These are phyloP conservation scores for Dynastes hyllus DNA, from an alignment of 2,888 invertebrate genomes.

Conservation along the genomic window DNA sequence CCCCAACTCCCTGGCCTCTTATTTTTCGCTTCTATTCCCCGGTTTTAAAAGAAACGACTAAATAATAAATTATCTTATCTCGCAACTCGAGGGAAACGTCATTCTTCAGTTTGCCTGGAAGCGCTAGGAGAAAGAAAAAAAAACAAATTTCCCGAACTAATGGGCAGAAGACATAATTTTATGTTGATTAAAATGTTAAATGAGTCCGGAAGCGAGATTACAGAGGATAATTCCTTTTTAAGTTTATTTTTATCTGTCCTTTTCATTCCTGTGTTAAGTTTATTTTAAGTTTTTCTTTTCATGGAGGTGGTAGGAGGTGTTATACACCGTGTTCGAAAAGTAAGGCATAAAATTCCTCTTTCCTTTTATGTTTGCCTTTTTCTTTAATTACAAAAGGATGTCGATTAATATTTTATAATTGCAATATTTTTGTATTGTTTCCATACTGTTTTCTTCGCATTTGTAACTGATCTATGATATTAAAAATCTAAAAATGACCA, in stretches of 20 bases:
- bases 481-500: too few relatives aligned
- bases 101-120: background rate
- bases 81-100: background rate
- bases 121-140: background rate
- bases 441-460: too few relatives aligned
- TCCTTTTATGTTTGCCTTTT: too few relatives aligned
- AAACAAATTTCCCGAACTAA: conserved; percentile 6
- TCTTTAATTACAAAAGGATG: too few relatives aligned
- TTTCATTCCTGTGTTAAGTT: background rate
- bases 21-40: background rate
- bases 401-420: too few relatives aligned
- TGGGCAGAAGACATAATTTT: conserved; percentile 29
- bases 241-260: conserved; percentile 24
- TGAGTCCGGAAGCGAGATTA: conserved; percentile 38
- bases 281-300: background rate
- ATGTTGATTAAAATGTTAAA: conserved; percentile 45
- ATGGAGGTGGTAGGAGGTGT: too few relatives aligned
- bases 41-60: background rate
- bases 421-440: too few relatives aligned
- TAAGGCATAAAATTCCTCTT: too few relatives aligned
- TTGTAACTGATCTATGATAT: too few relatives aligned
- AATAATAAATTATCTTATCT: conserved; percentile 38
- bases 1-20: background rate
- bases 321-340: too few relatives aligned
- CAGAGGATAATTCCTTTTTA: conserved; percentile 26